Percentiles rank a stretch among this genome's conserved stretches.
Evolutionary conservation across 1,140 invertebrate species (phyloP).

Genomic region (Bilobella aurantiaca): DNA sequence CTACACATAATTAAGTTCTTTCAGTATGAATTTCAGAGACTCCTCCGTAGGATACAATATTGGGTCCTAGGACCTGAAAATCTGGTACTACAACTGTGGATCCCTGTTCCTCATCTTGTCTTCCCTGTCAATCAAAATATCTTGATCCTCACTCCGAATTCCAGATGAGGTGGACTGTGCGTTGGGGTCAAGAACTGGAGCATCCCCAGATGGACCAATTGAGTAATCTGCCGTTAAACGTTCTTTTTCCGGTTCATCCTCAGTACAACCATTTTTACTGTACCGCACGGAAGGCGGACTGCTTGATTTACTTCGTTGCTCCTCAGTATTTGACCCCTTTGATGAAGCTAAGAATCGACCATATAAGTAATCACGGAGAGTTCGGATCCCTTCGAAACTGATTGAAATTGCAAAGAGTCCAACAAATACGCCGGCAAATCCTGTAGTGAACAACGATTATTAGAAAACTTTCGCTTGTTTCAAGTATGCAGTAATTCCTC

Average conservation of each 20-base stretch:
- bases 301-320: too few species aligned
- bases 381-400: conserved; percentile 18
- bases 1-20: too few species aligned
- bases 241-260: neutral
- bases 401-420: conserved; percentile 8
- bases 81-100: too few species aligned
- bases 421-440: conserved; percentile 15
- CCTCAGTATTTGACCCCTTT: too few species aligned
- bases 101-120: neutral
- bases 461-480: too few species aligned
- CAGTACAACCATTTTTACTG: neutral
- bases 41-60: too few species aligned
- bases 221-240: neutral
- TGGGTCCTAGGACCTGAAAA: too few species aligned
- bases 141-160: neutral
- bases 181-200: too few species aligned
- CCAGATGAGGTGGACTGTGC: too few species aligned
- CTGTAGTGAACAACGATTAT: conserved; percentile 17
- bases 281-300: neutral
- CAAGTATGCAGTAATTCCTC: too few species aligned
- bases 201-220: neutral
- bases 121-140: neutral
- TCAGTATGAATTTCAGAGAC: too few species aligned
- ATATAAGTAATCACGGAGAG: conserved; percentile 3
- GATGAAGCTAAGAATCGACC: conserved; percentile 7